Base-by-base conservation (phyloP, 2,113 vertebrate species). In the Podiceps cristatus region DNA sequence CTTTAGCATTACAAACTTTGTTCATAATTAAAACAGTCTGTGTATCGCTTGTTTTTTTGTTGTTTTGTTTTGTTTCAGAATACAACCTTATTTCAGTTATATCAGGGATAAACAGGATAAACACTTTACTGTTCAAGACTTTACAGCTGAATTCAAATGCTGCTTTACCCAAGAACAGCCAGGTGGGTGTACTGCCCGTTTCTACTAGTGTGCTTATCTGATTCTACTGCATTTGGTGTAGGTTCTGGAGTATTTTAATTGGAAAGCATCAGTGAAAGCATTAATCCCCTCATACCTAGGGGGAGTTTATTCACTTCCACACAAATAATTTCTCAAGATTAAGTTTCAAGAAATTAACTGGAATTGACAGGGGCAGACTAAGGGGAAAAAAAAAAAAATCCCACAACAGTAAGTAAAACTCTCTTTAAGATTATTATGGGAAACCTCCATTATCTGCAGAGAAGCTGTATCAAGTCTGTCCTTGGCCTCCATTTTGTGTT, bases 1-100 rank as follows among this genome's bases (percentile, higher is more conserved):
- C n/a, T 7, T 85, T 45, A 64, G 15, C 5, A 1, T 25, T 68
- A 19, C 6, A 52, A 42, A 42, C 23, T 94, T 85, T 62, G 11
- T 66, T 81, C 13, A 18, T 88, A 72, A 93, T 76, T 88, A 79
- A 90, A 91, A 47, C 13, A 68, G 31, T 24, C 22, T 62, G 31
- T 40, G 3, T 53, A 59, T 58, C 20, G 19, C 37, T 85, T 59
- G 11, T 3, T 14, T 19, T 31, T 19, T 60, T 58, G 40, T 31
- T 33, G 77, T 64, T 88, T 71, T 33, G 77, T 64, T 88, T 71
- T 49, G 5, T 50, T 60, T 73, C 44, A 58, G 47, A 53, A n/a
- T 63, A 35, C 4, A 75, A 24, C 27, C 12, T 84, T 28, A 60
- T 64, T 88, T 67, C 56, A 68, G 11, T 60, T 64, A 40, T 19